Evolutionary conservation across 2,888 invertebrate species (phyloP).

Genomic region (Drosophila setosimentum): DNA sequence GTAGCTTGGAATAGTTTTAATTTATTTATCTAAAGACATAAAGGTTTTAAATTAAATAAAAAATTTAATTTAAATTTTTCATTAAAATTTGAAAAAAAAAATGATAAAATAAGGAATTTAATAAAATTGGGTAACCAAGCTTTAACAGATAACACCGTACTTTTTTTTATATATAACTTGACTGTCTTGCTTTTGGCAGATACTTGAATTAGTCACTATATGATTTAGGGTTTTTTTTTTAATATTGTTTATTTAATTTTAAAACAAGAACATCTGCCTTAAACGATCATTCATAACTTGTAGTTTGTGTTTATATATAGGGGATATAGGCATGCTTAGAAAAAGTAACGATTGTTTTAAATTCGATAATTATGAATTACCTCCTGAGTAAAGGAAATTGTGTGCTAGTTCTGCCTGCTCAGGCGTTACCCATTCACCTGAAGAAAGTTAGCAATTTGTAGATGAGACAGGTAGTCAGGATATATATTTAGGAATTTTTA

Average conservation of each 20-base stretch:
- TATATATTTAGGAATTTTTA: slow-evolving; percentile 7
- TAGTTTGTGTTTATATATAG: background rate
- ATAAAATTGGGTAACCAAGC: background rate
- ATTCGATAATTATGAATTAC: slow-evolving; percentile 78
- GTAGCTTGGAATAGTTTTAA: background rate
- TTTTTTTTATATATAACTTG: background rate
- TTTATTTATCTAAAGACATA: background rate
- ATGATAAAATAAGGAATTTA: background rate
- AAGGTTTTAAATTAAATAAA: background rate
- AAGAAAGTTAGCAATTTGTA: slow-evolving; percentile 71
- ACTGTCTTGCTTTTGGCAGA: background rate
- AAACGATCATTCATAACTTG: background rate
- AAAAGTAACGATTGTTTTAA: slow-evolving; percentile 21
- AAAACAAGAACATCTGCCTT: background rate
- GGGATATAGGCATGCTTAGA: slow-evolving; percentile 25
- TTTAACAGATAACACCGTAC: background rate
- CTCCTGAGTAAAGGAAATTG: slow-evolving; percentile 95
- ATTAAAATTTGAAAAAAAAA: background rate
- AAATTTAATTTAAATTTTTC: background rate
- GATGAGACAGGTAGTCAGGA: slow-evolving; percentile 13
- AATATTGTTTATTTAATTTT: background rate
- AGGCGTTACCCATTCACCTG: slow-evolving; percentile 91
- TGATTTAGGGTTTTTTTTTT: background rate
- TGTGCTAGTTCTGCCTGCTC: slow-evolving; percentile 94
- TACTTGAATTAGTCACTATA: background rate